Percentiles rank a stretch among this genome's conserved stretches.
Conservation (phyloP, 53 echinoderm and acorn worm species). For the Hippasteria phrygiana region DNA sequence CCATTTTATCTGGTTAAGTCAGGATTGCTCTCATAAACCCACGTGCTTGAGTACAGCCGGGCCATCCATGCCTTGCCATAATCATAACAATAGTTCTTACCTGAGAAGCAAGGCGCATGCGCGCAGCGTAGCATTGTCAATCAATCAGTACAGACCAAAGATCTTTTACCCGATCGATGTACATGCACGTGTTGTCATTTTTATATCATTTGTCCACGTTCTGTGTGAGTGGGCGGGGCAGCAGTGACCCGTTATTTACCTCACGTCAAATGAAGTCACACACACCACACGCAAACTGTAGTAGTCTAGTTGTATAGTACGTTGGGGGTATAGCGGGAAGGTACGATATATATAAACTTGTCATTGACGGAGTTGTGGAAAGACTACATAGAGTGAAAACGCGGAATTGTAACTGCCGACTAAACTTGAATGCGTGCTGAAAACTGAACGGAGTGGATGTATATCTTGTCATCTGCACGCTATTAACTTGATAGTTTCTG, state of each 20-base stretch:
- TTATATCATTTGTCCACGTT: constrained; percentile 23
- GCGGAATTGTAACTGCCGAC: constrained; percentile 12
- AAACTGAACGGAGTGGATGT: neutral
- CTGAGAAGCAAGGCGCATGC: constrained; percentile 25
- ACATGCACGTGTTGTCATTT: constrained; percentile 60
- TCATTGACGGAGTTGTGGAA: constrained; percentile 39
- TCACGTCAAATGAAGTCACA: constrained; percentile 50
- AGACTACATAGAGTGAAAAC: constrained; percentile 38
- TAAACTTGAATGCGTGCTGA: neutral
- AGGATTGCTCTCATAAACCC: neutral
- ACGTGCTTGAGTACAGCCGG: constrained; percentile 2
- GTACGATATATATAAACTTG: constrained; percentile 39
- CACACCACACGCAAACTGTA: constrained; percentile 7
- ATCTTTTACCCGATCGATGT: constrained; percentile 57
- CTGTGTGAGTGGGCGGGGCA: constrained; percentile 53
- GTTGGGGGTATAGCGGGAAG: constrained; percentile 15
- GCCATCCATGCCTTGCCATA: neutral
- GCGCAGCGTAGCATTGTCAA: constrained; percentile 22
- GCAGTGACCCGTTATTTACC: constrained; percentile 58
- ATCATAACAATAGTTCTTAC: neutral
- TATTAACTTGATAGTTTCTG: too few species aligned
- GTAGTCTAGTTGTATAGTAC: too few species aligned
- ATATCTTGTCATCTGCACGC: too few species aligned
- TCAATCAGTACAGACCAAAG: constrained; percentile 44
- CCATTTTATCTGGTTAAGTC: neutral